Percentiles rank a stretch among this genome's conserved stretches.
These are phyloP conservation scores for Peromyscus nudipes DNA, from an alignment of 2,797 vertebrate genomes.

Conservation along the genomic window DNA sequence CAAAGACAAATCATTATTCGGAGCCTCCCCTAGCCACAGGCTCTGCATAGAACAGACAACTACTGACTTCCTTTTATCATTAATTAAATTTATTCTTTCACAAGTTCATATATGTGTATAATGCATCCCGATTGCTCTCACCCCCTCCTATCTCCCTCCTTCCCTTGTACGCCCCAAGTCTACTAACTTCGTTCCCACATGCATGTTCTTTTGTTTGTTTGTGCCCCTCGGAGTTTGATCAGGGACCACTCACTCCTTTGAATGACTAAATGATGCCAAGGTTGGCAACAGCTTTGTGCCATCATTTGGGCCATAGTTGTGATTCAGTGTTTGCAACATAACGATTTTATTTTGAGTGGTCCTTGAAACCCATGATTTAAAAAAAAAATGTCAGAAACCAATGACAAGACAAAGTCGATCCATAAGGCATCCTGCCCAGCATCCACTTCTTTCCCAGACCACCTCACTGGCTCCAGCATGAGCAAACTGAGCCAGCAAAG, in stretches of 20 bases:
- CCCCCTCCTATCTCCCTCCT: background rate
- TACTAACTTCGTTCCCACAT: background rate
- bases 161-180: background rate
- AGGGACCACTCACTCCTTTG: background rate
- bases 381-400: background rate
- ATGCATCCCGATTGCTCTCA: background rate
- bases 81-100: background rate
- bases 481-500: background rate
- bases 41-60: background rate
- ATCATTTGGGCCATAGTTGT: background rate
- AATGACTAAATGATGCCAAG: background rate
- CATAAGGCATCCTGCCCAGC: background rate
- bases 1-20: background rate
- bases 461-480: background rate
- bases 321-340: background rate
- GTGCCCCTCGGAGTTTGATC: background rate
- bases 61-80: background rate
- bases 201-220: background rate
- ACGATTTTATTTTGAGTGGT: background rate
- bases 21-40: background rate
- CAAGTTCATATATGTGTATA: background rate
- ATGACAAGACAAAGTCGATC: background rate
- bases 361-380: background rate
- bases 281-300: background rate
- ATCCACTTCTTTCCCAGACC: background rate